Conservation (phyloP, 1,140 invertebrate species). For the Drosophila kurseongensis region DNA sequence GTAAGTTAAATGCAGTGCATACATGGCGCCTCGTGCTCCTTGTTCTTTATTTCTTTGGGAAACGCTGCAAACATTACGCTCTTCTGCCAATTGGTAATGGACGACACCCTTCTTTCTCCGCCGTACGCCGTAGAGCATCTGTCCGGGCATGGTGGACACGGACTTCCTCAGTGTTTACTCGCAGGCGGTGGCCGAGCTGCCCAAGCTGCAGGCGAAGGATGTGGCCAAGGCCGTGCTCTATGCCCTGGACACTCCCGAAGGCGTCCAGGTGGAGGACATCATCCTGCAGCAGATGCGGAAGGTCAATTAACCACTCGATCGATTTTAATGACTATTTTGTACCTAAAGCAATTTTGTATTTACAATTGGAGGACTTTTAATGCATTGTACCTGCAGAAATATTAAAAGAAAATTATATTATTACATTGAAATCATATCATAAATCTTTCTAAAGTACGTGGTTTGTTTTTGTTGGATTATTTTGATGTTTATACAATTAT, state of each 20-base stretch:
- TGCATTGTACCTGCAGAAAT: no score
- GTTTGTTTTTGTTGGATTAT: no score
- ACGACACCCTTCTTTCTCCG: conserved; percentile 17
- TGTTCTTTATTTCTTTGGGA: not conserved
- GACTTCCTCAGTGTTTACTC: conserved; percentile 85
- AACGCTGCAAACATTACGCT: conserved; percentile 54
- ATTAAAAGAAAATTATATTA: no score
- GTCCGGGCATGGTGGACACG: conserved; percentile 87
- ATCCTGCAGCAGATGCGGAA: conserved; percentile 75
- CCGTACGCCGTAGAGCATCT: conserved; percentile 85
- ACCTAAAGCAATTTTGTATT: not conserved
- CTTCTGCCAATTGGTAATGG: conserved; percentile 34
- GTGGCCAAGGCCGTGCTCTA: conserved; percentile 86
- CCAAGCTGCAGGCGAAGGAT: conserved; percentile 85
- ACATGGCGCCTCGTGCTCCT: conserved; percentile 39
- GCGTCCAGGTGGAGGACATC: conserved; percentile 85
- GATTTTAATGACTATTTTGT: not conserved
- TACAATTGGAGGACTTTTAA: not conserved
- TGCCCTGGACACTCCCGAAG: conserved; percentile 85
- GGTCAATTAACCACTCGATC: conserved; percentile 24
- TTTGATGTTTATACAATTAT: no score
- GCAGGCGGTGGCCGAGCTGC: conserved; percentile 78
- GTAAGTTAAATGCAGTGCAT: conserved; percentile 83
- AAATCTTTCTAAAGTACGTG: no score
- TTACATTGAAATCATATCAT: no score